Percentiles rank a stretch among this genome's conserved stretches.
These are phyloP conservation scores for Myopa tessellatipennis DNA, from an alignment of 2,888 invertebrate genomes.

Conservation along the genomic window DNA sequence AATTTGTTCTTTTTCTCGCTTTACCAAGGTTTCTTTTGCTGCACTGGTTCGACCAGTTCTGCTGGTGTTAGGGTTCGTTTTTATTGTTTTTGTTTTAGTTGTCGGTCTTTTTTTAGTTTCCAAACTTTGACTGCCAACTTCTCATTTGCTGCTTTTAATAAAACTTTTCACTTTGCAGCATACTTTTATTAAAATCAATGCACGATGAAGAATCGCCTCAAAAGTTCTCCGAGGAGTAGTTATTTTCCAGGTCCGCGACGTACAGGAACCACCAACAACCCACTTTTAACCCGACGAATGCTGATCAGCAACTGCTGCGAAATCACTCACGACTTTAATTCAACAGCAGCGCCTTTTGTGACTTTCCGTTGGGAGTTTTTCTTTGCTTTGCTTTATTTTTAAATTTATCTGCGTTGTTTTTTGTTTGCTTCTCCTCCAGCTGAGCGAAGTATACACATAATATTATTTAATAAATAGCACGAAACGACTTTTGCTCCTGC, in stretches of 20 bases:
- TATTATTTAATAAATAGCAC: constrained; percentile 27
- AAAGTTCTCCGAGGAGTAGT: neutral
- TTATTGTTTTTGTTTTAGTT: neutral
- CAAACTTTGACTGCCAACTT: constrained; percentile 27
- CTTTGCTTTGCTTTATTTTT: constrained; percentile 20
- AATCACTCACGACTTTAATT: constrained; percentile 31
- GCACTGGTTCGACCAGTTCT: neutral
- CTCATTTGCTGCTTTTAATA: neutral
- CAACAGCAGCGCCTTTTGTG: constrained; percentile 34
- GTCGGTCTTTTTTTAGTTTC: neutral
- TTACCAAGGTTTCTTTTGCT: neutral
- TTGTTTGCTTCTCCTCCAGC: constrained; percentile 14
- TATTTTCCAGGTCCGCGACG: constrained; percentile 16
- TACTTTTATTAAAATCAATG: constrained; percentile 20
- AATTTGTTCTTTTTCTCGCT: neutral
- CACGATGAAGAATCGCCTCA: constrained; percentile 19
- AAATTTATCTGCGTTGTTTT: neutral
- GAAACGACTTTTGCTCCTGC: neutral
- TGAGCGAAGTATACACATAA: constrained; percentile 24
- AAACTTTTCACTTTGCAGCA: neutral
- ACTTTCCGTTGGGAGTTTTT: constrained; percentile 29
- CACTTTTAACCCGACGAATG: constrained; percentile 33
- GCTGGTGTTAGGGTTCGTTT: neutral
- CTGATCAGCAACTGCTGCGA: constrained; percentile 36
- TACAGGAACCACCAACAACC: neutral